phyloP scores from a whole-genome alignment of 2,888 invertebrate genomes.

The Agrilus mali region DNA sequence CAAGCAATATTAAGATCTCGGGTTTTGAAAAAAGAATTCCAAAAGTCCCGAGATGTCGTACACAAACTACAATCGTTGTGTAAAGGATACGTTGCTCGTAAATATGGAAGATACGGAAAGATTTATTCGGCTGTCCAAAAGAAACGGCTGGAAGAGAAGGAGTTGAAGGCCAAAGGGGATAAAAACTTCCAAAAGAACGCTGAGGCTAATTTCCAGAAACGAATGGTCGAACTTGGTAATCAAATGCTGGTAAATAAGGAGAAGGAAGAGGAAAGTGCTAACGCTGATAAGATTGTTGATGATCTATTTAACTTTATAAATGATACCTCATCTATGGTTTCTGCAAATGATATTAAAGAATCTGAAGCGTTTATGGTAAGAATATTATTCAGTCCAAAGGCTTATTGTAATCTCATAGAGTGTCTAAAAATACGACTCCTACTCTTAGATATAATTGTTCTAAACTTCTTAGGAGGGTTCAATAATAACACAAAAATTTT shows the following conservation, averaged over 20 bases:
- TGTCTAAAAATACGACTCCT: no score
- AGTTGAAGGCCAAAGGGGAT: slow-evolving; percentile 48
- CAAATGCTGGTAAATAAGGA: slow-evolving; percentile 40
- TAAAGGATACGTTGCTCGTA: slow-evolving; percentile 60
- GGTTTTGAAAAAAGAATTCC: slow-evolving; percentile 57
- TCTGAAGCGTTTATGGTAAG: slow-evolving; percentile 18
- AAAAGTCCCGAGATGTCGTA: slow-evolving; percentile 53
- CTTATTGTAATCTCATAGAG: no score
- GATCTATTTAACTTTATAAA: slow-evolving; percentile 58
- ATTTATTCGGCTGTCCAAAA: slow-evolving; percentile 28
- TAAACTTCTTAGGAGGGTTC: no score
- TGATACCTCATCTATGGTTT: slow-evolving; percentile 26
- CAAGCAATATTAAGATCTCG: slow-evolving; percentile 75
- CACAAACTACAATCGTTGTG: slow-evolving; percentile 63
- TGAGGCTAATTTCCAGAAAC: slow-evolving; percentile 55
- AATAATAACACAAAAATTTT: no score
- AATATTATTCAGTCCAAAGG: neutral
- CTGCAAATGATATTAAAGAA: slow-evolving; percentile 13
- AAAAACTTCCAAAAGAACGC: slow-evolving; percentile 54
- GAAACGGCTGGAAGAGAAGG: slow-evolving; percentile 46
- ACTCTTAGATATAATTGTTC: no score
- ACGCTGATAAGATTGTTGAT: slow-evolving; percentile 45
- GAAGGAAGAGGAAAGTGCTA: slow-evolving; percentile 25
- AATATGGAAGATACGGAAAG: slow-evolving; percentile 44
- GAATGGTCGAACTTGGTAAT: slow-evolving; percentile 51